Percentiles rank a stretch among this genome's conserved stretches.
phyloP scores from a whole-genome alignment of 2,113 vertebrate species.

The Pimephales promelas region DNA sequence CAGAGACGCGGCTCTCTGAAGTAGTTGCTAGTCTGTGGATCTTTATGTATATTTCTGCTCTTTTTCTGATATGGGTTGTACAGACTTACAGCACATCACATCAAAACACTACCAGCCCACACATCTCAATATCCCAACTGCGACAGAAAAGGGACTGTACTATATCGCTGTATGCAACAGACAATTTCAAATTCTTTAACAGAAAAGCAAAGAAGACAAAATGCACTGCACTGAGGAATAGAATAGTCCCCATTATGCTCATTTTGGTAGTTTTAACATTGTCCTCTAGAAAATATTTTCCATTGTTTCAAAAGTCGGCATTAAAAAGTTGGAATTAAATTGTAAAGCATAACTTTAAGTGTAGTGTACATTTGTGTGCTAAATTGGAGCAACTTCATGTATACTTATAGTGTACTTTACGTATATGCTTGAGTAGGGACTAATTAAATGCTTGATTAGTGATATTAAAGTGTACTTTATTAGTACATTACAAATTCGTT shows the following conservation, averaged over 20 bases:
- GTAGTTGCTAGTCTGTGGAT: not conserved
- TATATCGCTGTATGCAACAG: not conserved
- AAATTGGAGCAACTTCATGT: no score
- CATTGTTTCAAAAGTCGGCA: no score
- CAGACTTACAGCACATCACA: not conserved
- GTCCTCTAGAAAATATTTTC: not conserved
- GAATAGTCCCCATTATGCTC: not conserved
- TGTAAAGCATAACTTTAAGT: no score
- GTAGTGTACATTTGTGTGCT: no score
- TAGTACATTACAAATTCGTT: no score
- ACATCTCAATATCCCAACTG: not conserved
- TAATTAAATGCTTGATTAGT: no score
- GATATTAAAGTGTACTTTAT: no score
- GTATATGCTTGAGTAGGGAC: no score
- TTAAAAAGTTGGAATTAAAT: no score
- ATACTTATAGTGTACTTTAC: no score
- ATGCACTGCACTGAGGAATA: not conserved
- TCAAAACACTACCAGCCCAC: not conserved
- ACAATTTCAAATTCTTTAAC: not conserved
- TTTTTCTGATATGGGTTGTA: not conserved
- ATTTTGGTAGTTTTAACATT: not conserved
- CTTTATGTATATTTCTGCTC: not conserved
- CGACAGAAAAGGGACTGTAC: not conserved
- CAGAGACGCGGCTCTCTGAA: not conserved
- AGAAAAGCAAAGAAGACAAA: not conserved